These are phyloP conservation scores for Drosophila paranaensis DNA, from an alignment of 2,888 invertebrate species.

Conservation along the genomic window DNA sequence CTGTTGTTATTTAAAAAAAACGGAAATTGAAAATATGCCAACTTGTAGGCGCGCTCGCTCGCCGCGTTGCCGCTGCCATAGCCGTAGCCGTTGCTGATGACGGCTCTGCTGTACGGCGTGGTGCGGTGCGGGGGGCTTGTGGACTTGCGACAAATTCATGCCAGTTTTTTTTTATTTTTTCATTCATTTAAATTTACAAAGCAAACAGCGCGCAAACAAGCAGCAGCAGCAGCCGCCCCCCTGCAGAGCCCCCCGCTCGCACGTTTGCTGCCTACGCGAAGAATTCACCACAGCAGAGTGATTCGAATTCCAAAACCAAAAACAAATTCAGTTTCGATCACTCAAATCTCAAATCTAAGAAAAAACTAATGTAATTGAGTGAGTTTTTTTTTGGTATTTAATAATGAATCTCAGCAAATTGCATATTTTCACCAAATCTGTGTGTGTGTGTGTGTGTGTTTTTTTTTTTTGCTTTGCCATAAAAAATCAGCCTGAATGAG, in stretches of 20 bases:
- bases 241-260: constrained; percentile 27
- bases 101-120: constrained; percentile 26
- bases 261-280: constrained; percentile 45
- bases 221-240: constrained; percentile 33
- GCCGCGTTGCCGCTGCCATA: constrained; percentile 33
- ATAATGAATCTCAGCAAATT: constrained; percentile 65
- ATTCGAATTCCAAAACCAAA: constrained; percentile 21
- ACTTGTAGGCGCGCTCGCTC: constrained; percentile 83
- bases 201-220: constrained; percentile 64
- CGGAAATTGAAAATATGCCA: constrained; percentile 84
- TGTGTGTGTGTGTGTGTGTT: too few species aligned
- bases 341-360: constrained; percentile 28
- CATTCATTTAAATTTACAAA: constrained; percentile 82
- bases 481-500: constrained; percentile 62
- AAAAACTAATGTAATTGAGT: constrained; percentile 29
- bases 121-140: constrained; percentile 17
- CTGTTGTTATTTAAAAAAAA: constrained; percentile 66
- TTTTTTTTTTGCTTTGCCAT: constrained; percentile 30
- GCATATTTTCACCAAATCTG: constrained; percentile 57
- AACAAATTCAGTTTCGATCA: constrained; percentile 25
- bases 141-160: constrained; percentile 76
- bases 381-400: constrained; percentile 26
- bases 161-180: constrained; percentile 76
- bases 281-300: constrained; percentile 29
- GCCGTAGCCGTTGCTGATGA: constrained; percentile 14